phyloP scores from a whole-genome alignment of 2,888 invertebrate species.

The Chelonus formosanus region DNA sequence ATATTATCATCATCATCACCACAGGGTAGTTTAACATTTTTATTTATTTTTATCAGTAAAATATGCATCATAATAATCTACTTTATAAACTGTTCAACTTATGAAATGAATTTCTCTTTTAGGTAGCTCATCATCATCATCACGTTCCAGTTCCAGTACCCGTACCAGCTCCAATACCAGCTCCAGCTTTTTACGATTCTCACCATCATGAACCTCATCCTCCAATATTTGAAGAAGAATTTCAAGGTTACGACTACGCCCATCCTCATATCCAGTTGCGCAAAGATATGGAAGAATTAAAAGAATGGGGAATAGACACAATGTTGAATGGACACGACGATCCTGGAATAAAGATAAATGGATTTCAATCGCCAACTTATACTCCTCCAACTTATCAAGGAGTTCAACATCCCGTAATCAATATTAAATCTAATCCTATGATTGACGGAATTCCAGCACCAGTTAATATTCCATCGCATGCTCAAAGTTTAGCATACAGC shows the following conservation, averaged over 20 bases:
- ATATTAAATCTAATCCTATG: conserved; percentile 39
- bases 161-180: conserved; percentile 50
- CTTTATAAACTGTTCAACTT: background rate
- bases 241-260: conserved; percentile 58
- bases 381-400: conserved; percentile 42
- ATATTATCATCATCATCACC: conserved; percentile 84
- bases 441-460: conserved; percentile 27
- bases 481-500: conserved; percentile 57
- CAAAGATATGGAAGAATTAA: conserved; percentile 60
- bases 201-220: conserved; percentile 54
- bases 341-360: conserved; percentile 13
- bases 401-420: conserved; percentile 44
- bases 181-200: conserved; percentile 38
- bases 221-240: conserved; percentile 54
- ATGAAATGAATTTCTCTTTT: conserved; percentile 43
- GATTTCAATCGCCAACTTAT: conserved; percentile 21
- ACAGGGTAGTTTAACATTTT: conserved; percentile 62
- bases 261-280: conserved; percentile 61
- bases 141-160: conserved; percentile 67
- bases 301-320: conserved; percentile 62
- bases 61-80: background rate
- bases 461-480: conserved; percentile 34
- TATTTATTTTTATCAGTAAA: conserved; percentile 3
- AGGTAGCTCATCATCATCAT: conserved; percentile 81
- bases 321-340: conserved; percentile 53